These are phyloP conservation scores for Ptychodera flava DNA, from an alignment of 35 echinoderm and acorn worm species.

Conservation along the genomic window DNA sequence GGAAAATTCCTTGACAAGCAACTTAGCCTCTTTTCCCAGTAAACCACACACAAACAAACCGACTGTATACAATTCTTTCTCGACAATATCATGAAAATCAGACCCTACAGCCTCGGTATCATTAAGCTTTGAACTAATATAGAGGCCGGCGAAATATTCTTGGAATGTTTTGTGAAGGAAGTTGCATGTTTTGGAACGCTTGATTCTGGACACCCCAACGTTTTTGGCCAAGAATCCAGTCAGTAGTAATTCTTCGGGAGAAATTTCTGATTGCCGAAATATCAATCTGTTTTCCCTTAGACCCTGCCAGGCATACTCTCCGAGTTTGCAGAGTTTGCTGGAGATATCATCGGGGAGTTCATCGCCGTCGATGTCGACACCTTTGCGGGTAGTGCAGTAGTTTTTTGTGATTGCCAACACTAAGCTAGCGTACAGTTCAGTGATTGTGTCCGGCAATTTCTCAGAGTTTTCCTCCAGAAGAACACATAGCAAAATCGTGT, in stretches of 20 bases:
- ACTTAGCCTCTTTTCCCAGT: too few species aligned
- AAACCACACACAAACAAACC: not conserved
- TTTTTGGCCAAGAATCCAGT: not conserved
- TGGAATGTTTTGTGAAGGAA: not conserved
- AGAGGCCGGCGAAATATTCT: not conserved
- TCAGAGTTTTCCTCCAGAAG: not conserved
- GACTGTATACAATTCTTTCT: not conserved
- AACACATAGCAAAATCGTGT: not conserved
- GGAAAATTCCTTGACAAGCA: too few species aligned
- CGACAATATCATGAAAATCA: not conserved
- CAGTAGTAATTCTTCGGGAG: not conserved
- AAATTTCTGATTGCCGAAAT: not conserved
- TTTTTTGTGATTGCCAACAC: not conserved
- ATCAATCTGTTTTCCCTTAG: not conserved
- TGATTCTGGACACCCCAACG: not conserved
- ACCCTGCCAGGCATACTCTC: not conserved
- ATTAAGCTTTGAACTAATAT: not conserved
- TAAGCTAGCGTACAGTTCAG: not conserved
- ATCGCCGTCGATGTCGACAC: not conserved
- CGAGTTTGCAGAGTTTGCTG: not conserved
- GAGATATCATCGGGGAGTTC: not conserved
- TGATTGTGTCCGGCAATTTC: not conserved
- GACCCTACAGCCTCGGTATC: not conserved
- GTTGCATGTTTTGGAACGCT: not conserved
- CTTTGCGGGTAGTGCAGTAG: not conserved